These are phyloP conservation scores for Ophiothrix spiculata DNA, from an alignment of 35 echinoderm and acorn worm species.

Conservation along the genomic window DNA sequence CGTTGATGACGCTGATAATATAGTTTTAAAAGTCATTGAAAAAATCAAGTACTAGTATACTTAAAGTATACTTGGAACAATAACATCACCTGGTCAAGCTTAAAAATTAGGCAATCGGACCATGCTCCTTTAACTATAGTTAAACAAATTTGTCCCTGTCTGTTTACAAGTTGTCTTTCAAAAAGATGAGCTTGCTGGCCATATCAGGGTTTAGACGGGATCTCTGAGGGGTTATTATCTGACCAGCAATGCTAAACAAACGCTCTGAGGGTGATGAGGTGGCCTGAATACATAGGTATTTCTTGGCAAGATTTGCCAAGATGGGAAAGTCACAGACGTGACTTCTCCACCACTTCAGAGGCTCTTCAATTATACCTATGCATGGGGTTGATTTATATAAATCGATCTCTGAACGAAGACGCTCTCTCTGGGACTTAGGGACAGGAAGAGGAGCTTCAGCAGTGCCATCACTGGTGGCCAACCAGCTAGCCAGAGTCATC, in stretches of 20 bases:
- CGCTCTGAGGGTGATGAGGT: background rate
- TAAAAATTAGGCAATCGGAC: too few species aligned
- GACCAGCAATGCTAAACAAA: background rate
- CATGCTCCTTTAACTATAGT: too few species aligned
- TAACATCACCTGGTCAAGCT: too few species aligned
- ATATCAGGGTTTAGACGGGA: background rate
- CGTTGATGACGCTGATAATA: too few species aligned
- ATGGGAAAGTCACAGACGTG: background rate
- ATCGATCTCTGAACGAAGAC: background rate
- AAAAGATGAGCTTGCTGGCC: background rate
- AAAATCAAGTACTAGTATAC: too few species aligned
- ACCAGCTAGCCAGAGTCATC: too few species aligned
- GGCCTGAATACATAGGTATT: conserved; percentile 1
- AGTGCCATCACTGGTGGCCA: too few species aligned
- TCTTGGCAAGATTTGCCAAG: background rate
- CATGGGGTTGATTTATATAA: background rate
- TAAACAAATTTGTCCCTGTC: too few species aligned
- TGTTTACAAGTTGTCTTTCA: background rate
- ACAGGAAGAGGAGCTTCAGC: too few species aligned
- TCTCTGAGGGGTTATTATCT: background rate
- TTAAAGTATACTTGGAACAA: too few species aligned
- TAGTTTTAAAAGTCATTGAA: too few species aligned
- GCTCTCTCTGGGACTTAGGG: too few species aligned
- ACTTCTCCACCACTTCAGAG: background rate
- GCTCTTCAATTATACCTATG: background rate